Evolutionary conservation across 2,113 vertebrate genomes (phyloP).

Genomic region (Tupaia chinensis): DNA sequence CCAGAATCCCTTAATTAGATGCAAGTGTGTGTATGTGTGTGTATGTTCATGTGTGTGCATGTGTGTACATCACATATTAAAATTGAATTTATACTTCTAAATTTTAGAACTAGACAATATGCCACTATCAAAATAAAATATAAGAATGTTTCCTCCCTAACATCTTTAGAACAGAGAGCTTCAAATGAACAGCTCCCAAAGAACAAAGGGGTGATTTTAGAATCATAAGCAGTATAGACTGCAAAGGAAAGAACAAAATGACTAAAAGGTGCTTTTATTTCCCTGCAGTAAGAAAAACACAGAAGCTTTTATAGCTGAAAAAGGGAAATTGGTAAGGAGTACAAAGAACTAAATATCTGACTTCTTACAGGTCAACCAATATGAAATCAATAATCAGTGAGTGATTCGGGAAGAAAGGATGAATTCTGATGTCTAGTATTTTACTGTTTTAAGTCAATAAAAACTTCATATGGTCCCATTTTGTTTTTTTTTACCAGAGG

Average conservation of each 20-base stretch:
- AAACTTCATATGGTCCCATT: neutral
- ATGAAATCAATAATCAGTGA: neutral
- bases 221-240: neutral
- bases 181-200: slow-evolving; percentile 31
- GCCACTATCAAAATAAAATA: neutral
- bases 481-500: no score
- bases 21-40: no score
- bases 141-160: slow-evolving; percentile 57
- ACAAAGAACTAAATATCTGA: neutral
- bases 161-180: neutral
- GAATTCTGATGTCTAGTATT: neutral
- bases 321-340: neutral
- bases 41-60: rapidly evolving
- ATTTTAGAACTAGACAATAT: neutral
- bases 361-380: neutral
- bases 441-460: neutral
- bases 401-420: neutral
- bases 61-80: neutral
- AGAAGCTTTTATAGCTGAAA: neutral
- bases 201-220: slow-evolving; percentile 51
- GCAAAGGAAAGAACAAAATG: neutral
- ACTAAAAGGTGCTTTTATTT: neutral
- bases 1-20: neutral
- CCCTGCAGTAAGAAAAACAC: neutral
- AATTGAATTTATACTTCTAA: neutral